These are phyloP conservation scores for Botrylloides violaceus DNA, from an alignment of 23 tunicate species.

Conservation along the genomic window DNA sequence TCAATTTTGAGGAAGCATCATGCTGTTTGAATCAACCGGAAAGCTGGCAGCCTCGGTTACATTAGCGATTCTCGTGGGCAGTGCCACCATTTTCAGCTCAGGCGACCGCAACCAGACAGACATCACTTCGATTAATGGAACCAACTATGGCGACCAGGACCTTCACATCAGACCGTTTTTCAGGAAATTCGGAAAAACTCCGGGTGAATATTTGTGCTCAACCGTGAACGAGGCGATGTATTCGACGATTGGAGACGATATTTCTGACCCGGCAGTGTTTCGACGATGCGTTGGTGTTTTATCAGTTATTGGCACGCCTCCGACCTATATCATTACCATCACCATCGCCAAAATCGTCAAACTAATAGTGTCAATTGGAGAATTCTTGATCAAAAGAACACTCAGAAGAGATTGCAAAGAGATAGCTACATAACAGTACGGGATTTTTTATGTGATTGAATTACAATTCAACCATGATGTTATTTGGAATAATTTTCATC, in stretches of 20 bases:
- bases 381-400: background rate
- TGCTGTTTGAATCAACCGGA: background rate
- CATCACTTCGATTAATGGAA: background rate
- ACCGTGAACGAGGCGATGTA: background rate
- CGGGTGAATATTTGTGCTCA: background rate
- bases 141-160: background rate
- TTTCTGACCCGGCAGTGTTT: background rate
- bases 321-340: no score
- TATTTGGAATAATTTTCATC: no score
- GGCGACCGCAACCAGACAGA: background rate
- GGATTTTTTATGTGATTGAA: no score
- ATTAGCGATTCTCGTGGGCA: background rate
- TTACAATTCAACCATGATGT: no score
- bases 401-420: background rate
- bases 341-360: no score
- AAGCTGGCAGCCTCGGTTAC: background rate
- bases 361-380: no score
- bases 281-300: constrained; percentile 16
- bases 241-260: constrained; percentile 8
- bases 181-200: background rate
- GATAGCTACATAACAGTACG: constrained; percentile 4
- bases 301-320: constrained; percentile 1
- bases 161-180: background rate
- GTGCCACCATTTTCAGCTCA: background rate
- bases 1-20: constrained; percentile 1